These are phyloP conservation scores for Narcine bancroftii DNA, from an alignment of 2,113 vertebrate genomes.

Conservation along the genomic window DNA sequence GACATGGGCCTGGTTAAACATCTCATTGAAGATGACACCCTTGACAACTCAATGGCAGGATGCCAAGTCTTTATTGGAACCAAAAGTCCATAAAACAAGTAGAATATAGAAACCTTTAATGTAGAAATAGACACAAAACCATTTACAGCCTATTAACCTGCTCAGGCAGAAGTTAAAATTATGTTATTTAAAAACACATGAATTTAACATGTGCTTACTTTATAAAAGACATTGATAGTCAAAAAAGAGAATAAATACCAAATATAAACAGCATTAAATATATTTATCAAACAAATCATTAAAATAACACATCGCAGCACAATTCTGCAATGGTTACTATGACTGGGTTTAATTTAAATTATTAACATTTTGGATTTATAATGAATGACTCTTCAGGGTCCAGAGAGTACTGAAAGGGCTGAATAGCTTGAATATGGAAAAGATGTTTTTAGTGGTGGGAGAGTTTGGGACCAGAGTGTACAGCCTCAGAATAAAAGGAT, in stretches of 20 bases:
- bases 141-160: neutral
- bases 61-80: neutral
- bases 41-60: no score
- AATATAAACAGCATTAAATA: constrained; percentile 32
- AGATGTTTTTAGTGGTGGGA: no score
- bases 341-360: neutral
- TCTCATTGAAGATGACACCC: neutral
- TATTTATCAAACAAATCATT: neutral
- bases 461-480: no score
- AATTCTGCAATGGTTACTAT: neutral
- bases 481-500: no score
- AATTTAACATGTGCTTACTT: neutral
- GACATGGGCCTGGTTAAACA: neutral
- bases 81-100: neutral
- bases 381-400: no score
- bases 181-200: neutral
- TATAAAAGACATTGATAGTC: neutral
- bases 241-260: constrained; percentile 20
- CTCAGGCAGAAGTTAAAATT: constrained; percentile 6
- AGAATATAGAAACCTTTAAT: constrained; percentile 30
- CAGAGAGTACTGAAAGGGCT: no score
- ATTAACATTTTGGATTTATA: constrained; percentile 6
- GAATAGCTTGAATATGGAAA: no score
- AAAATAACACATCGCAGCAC: neutral
- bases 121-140: neutral